Percentiles rank a stretch among this genome's conserved stretches.
These are phyloP conservation scores for Hydrozoanthus tunicans DNA, from an alignment of 64 coral and sea anemone genomes.

Conservation along the genomic window DNA sequence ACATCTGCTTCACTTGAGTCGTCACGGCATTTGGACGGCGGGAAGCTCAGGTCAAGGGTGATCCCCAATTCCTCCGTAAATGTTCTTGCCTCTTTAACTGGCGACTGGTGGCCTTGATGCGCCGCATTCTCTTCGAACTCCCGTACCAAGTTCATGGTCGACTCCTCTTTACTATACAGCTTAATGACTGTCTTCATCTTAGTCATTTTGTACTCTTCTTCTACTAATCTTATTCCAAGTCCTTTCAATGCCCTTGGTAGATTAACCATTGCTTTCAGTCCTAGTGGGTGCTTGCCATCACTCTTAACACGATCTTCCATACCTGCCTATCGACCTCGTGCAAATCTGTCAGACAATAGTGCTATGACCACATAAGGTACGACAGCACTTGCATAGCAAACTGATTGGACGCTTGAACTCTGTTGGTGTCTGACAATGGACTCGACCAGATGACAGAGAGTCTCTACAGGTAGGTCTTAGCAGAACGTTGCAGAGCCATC, in stretches of 20 bases:
- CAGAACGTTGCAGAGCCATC: too few relatives aligned
- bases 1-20: not conserved
- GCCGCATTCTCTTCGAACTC: not conserved
- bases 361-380: too few relatives aligned
- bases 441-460: too few relatives aligned
- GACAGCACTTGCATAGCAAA: too few relatives aligned
- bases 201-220: not conserved
- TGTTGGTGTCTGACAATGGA: too few relatives aligned
- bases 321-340: not conserved
- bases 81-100: not conserved
- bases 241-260: not conserved
- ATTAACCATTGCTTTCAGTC: not conserved
- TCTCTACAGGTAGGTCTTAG: too few relatives aligned
- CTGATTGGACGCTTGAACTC: too few relatives aligned
- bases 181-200: too few relatives aligned
- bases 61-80: too few relatives aligned
- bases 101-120: not conserved
- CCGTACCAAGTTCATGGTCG: conserved; percentile 10
- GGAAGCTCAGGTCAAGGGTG: not conserved
- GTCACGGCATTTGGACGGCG: not conserved
- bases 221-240: conserved; percentile 21
- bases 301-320: not conserved
- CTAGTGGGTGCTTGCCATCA: conserved; percentile 4
- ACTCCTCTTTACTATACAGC: not conserved
- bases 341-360: not conserved